Evolutionary conservation across 2,888 invertebrate species (phyloP).

Genomic region (Dioctria linearis): DNA sequence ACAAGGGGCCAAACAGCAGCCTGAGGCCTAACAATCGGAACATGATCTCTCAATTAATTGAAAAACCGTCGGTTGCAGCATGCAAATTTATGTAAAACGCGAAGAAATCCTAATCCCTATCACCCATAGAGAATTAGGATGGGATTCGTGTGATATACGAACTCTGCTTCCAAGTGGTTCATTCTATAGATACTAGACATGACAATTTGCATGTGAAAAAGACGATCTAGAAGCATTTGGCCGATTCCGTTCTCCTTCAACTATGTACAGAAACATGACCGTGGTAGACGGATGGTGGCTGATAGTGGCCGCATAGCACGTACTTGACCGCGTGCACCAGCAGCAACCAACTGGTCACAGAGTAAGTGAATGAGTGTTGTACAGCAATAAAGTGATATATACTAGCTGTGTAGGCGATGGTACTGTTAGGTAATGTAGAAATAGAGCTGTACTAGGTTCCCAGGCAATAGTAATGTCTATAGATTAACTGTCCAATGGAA

Average conservation of each 20-base stretch:
- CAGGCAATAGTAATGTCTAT: not conserved
- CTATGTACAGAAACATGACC: constrained; percentile 42
- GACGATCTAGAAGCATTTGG: constrained; percentile 2
- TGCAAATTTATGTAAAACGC: constrained; percentile 60
- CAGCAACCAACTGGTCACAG: constrained; percentile 9
- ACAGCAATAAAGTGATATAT: not conserved
- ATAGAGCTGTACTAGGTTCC: not conserved
- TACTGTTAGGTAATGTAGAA: not conserved
- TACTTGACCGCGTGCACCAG: constrained; percentile 35
- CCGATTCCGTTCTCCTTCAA: constrained; percentile 22
- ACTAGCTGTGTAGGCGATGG: not conserved
- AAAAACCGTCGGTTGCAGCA: constrained; percentile 60
- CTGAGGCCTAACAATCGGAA: constrained; percentile 60
- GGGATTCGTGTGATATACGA: constrained; percentile 18
- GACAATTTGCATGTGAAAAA: constrained; percentile 39
- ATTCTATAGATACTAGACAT: constrained; percentile 8
- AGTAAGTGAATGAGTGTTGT: not conserved
- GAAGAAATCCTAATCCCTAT: constrained; percentile 55
- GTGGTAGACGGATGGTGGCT: not conserved
- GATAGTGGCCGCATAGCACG: constrained; percentile 2
- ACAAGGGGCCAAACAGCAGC: constrained; percentile 57
- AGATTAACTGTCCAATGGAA: too few species aligned
- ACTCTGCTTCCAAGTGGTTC: not conserved
- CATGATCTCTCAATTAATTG: constrained; percentile 62
- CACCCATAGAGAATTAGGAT: constrained; percentile 25